Evolutionary conservation across 92 coral and sea anemone species (phyloP), one percentile per base, ranked within the genome.

Genomic region (Scolanthus callimorphus): DNA sequence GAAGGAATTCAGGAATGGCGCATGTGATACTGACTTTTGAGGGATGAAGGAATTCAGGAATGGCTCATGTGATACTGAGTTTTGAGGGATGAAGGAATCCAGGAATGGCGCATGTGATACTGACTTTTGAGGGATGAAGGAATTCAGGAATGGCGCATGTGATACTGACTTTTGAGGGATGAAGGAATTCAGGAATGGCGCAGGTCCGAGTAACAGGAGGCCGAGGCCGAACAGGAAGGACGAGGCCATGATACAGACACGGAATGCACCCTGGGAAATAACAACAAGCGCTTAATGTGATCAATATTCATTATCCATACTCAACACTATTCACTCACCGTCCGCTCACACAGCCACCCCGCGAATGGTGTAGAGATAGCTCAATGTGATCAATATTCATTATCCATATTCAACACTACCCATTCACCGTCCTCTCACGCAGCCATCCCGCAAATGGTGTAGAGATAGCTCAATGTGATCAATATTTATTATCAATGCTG

Each of bases 81-180:
- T 34, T 34, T 34, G 9, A 34, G 43, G 43, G 9, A 34, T 15
- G 15, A 34, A 34, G n/a, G n/a, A n/a, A n/a, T n/a, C n/a, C n/a
- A n/a, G n/a, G n/a, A n/a, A n/a, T n/a, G n/a, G n/a, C n/a, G n/a
- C n/a, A n/a, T n/a, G n/a, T n/a, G n/a, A n/a, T n/a, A n/a, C n/a
- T 34, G 9, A 6, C 15, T 34, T 34, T 6, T 34, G 43, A 34
- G 6, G 43, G 9, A 34, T 34, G 43, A 15, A 34, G 6, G 43
- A 6, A 6, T 15, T 15, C 43, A 15, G 43, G 43, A 15, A 34
- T 34, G 6, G 15, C 15, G 15, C 43, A 9, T 46, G 11, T 9
- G 52, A 46, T 46, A 10, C 52, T 46, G 8, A 46, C 52, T 20
- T 46, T 46, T 46, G 19, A 9, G 52, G 52, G 4, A 46, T 20